These are phyloP conservation scores for Ennomos quercinarius DNA, from an alignment of 2,888 invertebrate genomes.

Conservation along the genomic window DNA sequence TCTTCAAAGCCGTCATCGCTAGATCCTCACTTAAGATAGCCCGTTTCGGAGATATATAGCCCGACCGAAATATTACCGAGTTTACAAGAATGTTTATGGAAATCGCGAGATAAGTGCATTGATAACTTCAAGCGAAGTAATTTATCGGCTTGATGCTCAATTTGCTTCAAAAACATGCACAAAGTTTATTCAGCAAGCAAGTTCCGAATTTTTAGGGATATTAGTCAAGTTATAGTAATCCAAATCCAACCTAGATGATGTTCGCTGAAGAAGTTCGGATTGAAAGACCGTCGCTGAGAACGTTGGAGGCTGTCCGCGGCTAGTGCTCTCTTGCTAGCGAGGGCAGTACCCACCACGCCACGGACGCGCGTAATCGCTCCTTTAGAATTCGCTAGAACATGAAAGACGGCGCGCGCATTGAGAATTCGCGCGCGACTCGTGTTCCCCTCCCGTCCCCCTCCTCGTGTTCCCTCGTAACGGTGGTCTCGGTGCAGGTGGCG, in stretches of 20 bases:
- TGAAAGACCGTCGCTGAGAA: conserved; percentile 1
- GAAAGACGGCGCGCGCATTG: conserved; percentile 64
- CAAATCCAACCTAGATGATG: neutral
- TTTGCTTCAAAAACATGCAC: conserved; percentile 15
- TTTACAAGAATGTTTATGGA: conserved; percentile 41
- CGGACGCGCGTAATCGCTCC: conserved; percentile 74
- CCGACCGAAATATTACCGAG: conserved; percentile 38
- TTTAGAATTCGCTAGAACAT: conserved; percentile 63
- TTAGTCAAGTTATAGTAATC: conserved; percentile 44
- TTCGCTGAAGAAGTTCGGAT: neutral
- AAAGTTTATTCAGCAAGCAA: too few relatives aligned
- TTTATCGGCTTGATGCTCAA: conserved; percentile 21
- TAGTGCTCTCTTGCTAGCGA: conserved; percentile 70
- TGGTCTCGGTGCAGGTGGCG: conserved; percentile 81
- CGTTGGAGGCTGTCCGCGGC: conserved; percentile 58
- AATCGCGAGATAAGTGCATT: conserved; percentile 39
- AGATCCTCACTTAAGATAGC: conserved; percentile 39
- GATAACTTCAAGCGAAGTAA: conserved; percentile 35
- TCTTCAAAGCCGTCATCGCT: conserved; percentile 26
- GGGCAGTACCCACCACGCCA: conserved; percentile 64
- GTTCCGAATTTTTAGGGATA: conserved; percentile 2
- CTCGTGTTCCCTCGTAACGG: conserved; percentile 90
- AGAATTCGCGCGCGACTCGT: conserved; percentile 66
- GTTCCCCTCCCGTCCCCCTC: conserved; percentile 77
- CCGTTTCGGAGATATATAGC: conserved; percentile 38